Percentiles rank a stretch among this genome's conserved stretches.
phyloP scores from a whole-genome alignment of 2,797 vertebrate species.

The Clarias laeviceps region DNA sequence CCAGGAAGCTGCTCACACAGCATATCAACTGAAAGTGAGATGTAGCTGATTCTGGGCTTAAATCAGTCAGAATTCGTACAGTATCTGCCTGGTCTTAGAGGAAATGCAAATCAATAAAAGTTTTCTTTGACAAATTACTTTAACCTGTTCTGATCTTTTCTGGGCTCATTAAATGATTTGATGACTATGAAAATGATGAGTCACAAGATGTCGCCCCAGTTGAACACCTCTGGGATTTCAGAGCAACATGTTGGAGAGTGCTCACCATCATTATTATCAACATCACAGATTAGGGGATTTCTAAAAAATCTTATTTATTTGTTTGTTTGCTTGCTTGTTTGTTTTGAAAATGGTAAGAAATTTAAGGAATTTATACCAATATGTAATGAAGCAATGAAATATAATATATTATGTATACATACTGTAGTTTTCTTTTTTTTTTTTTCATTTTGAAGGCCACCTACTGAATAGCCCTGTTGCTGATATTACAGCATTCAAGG shows the following conservation, averaged over 20 bases:
- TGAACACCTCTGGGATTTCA: not conserved
- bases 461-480: not conserved
- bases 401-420: no score
- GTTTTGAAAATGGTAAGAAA: not conserved
- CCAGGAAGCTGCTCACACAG: no score
- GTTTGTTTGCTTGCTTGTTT: no score
- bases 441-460: not conserved
- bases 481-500: conserved; percentile 5
- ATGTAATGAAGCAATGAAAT: not conserved
- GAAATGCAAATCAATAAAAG: not conserved
- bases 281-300: not conserved
- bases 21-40: no score
- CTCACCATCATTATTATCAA: not conserved
- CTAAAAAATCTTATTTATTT: no score
- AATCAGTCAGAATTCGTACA: no score
- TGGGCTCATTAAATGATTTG: not conserved
- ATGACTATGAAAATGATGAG: not conserved
- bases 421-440: no score
- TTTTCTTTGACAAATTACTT: not conserved
- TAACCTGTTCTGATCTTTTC: not conserved
- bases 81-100: not conserved
- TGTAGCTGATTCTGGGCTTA: no score
- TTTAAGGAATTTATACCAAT: not conserved
- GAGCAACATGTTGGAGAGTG: not conserved
- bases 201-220: not conserved